phyloP scores from a whole-genome alignment of 1,140 invertebrate species.

The Drosophila oshimai region DNA sequence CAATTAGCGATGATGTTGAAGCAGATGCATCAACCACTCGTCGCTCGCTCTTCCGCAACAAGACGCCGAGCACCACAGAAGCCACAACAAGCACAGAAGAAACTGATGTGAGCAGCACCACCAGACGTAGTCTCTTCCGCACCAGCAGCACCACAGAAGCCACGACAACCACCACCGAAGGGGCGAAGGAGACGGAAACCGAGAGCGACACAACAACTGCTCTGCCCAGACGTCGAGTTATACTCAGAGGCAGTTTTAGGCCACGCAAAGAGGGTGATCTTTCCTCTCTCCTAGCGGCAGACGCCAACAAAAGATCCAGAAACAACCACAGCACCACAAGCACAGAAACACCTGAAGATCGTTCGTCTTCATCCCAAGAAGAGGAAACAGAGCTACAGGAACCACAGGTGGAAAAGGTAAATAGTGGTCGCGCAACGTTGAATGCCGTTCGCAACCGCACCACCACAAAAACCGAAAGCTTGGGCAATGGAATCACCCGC shows the following conservation, averaged over 20 bases:
- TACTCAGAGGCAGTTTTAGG: slow-evolving; percentile 57
- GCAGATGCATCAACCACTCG: neutral
- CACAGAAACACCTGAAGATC: neutral
- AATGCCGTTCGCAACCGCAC: slow-evolving; percentile 46
- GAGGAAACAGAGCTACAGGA: neutral
- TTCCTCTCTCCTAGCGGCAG: slow-evolving; percentile 57
- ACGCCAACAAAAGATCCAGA: slow-evolving; percentile 43
- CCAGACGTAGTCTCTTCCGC: slow-evolving; percentile 11
- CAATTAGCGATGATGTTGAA: neutral
- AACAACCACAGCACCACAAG: neutral
- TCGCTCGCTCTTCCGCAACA: slow-evolving; percentile 6
- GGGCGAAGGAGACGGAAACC: neutral
- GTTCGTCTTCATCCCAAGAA: neutral
- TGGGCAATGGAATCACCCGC: slow-evolving; percentile 61
- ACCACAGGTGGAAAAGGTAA: neutral
- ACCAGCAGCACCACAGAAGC: slow-evolving; percentile 24
- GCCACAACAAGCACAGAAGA: neutral
- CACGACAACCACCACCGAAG: neutral
- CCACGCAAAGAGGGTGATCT: slow-evolving; percentile 58
- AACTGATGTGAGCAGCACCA: slow-evolving; percentile 3
- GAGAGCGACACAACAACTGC: slow-evolving; percentile 13
- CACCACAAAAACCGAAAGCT: slow-evolving; percentile 40
- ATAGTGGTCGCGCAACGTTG: neutral
- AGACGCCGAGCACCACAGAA: slow-evolving; percentile 3
- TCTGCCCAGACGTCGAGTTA: slow-evolving; percentile 24